A percentile compares a stretch with the other conserved stretches of the same genome.
Conservation (phyloP, 2,797 vertebrate genomes). For the Loris lydekkerianus region DNA sequence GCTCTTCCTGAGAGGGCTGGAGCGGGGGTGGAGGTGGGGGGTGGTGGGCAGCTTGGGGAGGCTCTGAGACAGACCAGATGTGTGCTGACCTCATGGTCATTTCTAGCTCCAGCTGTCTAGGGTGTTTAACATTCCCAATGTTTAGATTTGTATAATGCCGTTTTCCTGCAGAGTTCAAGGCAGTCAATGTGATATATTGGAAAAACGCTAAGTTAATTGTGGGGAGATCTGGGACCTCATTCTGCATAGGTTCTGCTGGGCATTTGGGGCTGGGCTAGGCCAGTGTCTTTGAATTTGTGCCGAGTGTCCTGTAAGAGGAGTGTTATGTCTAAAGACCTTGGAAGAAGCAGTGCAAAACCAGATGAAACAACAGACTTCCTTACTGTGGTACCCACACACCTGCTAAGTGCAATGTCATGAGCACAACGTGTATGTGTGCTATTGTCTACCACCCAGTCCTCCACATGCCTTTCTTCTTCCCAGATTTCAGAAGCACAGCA, state of each 20-base stretch:
- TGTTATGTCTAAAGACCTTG: background rate
- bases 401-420: background rate
- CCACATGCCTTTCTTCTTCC: background rate
- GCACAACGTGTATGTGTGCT: background rate
- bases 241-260: slow-evolving; percentile 30
- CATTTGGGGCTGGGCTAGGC: background rate
- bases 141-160: slow-evolving; percentile 75
- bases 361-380: background rate
- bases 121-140: slow-evolving; percentile 73
- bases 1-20: slow-evolving; percentile 63
- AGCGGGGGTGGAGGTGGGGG: background rate
- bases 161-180: slow-evolving; percentile 77
- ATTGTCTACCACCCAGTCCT: background rate
- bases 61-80: slow-evolving; percentile 80
- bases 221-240: slow-evolving; percentile 42
- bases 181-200: slow-evolving; percentile 53
- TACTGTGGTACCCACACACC: too few relatives aligned
- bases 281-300: background rate
- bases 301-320: background rate
- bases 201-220: slow-evolving; percentile 63
- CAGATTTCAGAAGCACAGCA: background rate
- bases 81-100: slow-evolving; percentile 73
- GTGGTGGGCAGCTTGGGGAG: background rate
- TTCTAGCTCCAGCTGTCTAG: slow-evolving; percentile 69
- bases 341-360: background rate